Conservation (phyloP, 2,888 invertebrate species). For the Marasmarcha lunaedactyla region DNA sequence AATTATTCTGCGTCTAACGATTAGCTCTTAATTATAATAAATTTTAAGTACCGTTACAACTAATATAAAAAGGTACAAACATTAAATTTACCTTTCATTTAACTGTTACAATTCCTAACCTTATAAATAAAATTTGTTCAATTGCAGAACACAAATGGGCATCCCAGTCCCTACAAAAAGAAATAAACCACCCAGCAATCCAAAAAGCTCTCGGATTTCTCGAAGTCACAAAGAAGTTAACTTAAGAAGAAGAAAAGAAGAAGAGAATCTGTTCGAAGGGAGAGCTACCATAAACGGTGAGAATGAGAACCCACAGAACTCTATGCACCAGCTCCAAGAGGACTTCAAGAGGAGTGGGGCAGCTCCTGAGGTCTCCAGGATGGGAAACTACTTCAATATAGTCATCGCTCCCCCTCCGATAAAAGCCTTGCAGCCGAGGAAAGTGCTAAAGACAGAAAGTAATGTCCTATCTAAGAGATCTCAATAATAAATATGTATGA, state of each 20-base stretch:
- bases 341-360: conserved; percentile 26
- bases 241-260: too few relatives aligned
- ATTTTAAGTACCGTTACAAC: too few relatives aligned
- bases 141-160: conserved; percentile 59
- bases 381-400: conserved; percentile 63
- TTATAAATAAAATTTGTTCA: too few relatives aligned
- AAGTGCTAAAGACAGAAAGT: conserved; percentile 22
- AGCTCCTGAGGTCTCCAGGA: conserved; percentile 41
- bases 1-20: too few relatives aligned
- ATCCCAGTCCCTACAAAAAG: conserved; percentile 47
- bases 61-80: too few relatives aligned
- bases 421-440: conserved; percentile 50
- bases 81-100: too few relatives aligned
- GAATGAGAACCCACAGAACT: conserved; percentile 24
- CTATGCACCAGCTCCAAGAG: conserved; percentile 24
- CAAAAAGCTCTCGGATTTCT: conserved; percentile 6
- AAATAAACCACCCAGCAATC: conserved; percentile 5
- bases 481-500: too few relatives aligned
- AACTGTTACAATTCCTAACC: too few relatives aligned
- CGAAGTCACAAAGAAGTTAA: background rate
- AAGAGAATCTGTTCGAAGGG: conserved; percentile 12
- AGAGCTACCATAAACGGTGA: conserved; percentile 28
- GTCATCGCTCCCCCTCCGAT: conserved; percentile 61
- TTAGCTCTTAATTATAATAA: too few relatives aligned
- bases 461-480: too few relatives aligned